phyloP scores from a whole-genome alignment of 2,797 vertebrate genomes.

The Epinephelus malabaricus region DNA sequence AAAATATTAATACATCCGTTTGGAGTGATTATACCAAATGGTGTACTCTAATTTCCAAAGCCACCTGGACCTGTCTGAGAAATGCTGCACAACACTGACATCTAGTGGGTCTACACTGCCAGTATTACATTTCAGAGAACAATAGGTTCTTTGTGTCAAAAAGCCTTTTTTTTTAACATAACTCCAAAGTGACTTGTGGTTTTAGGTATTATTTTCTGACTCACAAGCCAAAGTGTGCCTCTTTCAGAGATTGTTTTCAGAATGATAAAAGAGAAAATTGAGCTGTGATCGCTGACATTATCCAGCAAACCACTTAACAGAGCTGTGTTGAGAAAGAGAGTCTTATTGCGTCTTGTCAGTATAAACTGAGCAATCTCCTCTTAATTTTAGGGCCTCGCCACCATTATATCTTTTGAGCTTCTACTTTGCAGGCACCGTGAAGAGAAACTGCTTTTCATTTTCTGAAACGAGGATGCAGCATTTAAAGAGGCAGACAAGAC shows the following conservation, averaged over 20 bases:
- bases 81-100: conserved; percentile 65
- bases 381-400: not conserved
- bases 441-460: conserved; percentile 21
- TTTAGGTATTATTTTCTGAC: conserved; percentile 10
- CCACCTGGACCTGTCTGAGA: not conserved
- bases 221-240: not conserved
- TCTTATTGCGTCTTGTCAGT: conserved; percentile 3
- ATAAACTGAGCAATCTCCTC: conserved; percentile 16
- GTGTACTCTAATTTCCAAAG: not conserved
- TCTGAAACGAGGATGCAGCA: conserved; percentile 22
- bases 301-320: not conserved
- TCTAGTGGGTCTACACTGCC: conserved; percentile 65
- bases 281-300: conserved; percentile 6
- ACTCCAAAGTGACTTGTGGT: conserved; percentile 18
- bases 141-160: conserved; percentile 70
- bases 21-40: not conserved
- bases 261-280: not conserved
- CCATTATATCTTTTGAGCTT: not conserved
- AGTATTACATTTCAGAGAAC: conserved; percentile 52
- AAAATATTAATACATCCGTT: not conserved
- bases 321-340: conserved; percentile 20
- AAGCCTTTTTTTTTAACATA: conserved; percentile 18
- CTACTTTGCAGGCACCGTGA: not conserved
- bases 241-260: not conserved
- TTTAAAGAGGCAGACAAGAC: not conserved